Evolutionary conservation across 2,888 invertebrate genomes (phyloP).

Genomic region (Phengaris arion): DNA sequence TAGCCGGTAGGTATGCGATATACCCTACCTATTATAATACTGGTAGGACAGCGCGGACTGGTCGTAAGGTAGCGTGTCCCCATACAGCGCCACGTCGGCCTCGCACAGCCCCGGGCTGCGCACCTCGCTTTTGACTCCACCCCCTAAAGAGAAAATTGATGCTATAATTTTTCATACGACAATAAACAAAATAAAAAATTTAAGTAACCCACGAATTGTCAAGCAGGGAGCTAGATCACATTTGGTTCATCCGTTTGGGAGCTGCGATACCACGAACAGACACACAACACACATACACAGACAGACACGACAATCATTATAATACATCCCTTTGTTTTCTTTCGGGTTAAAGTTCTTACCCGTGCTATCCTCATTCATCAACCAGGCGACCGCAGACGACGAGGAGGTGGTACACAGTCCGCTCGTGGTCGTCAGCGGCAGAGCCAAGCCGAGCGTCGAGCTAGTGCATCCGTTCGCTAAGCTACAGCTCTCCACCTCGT

Average conservation of each 20-base stretch:
- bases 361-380: slow-evolving; percentile 78
- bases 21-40: slow-evolving; percentile 84
- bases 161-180: background rate
- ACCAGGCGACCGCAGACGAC: slow-evolving; percentile 75
- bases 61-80: slow-evolving; percentile 74
- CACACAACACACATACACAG: no score
- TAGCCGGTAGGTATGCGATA: background rate
- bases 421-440: slow-evolving; percentile 66
- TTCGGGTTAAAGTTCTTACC: slow-evolving; percentile 47
- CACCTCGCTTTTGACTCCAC: slow-evolving; percentile 85
- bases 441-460: slow-evolving; percentile 56
- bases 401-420: slow-evolving; percentile 70
- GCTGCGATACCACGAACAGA: no score
- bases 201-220: background rate
- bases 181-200: background rate
- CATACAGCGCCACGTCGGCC: slow-evolving; percentile 74
- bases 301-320: no score
- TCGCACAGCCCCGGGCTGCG: slow-evolving; percentile 84
- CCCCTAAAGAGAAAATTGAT: slow-evolving; percentile 41
- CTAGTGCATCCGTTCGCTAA: slow-evolving; percentile 71
- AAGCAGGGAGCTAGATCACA: no score
- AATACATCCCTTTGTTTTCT: no score
- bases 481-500: slow-evolving; percentile 61
- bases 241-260: no score
- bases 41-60: slow-evolving; percentile 83